Base-by-base conservation (phyloP, 2,888 invertebrate genomes). In the Luperina testacea region DNA sequence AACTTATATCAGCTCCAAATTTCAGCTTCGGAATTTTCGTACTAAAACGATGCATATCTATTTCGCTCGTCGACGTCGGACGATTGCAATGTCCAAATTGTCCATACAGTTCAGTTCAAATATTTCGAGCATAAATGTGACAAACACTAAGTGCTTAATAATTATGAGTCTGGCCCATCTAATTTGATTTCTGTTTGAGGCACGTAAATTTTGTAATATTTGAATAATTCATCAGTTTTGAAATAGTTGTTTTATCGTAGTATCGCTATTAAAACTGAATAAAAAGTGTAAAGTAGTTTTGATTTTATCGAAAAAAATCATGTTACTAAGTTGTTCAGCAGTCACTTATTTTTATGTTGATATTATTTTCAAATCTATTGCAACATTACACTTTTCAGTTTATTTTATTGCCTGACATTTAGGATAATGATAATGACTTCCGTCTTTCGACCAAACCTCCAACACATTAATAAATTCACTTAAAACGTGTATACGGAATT, bases 141-240 rank as follows among this genome's bases (percentile, higher is more conserved):
- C 75, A 61, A 84, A 7, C 57, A 48, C 63, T 70, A 61, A 85
- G 24, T 65, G 64, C 68, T 61, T 48, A 32, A 61, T 71, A 74
- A 67, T 74, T 75, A 85, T 48, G 72, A 61, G 38, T 27, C 32
- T 42, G 45, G 7, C 42, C 71, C 15, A 61, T 64, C 7, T 48
- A 72, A 68, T 85, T 76, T 65, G 57, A 72, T 81, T 72, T 71
- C 7, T 20, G 45, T 63, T 67, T 24, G n/a, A 53, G 15, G 15
- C 48, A 72, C 76, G 48, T 51, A 48, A 53, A 51, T 71, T 64
- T 27, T 6, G 64, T 85, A 70, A 77, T 82, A 68, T 68, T 85
- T 85, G 73, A 85, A 83, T 86, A 84, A 75, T 82, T 75, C 13
- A 83, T 59, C 17, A 57, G 48, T n/a, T 74, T 24, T 6, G 0